A percentile compares a stretch with the other conserved stretches of the same genome.
Evolutionary conservation across 37 sponge, comb jelly and placozoan genomes (phyloP).

Genomic region (Cliona cf. orientalis): DNA sequence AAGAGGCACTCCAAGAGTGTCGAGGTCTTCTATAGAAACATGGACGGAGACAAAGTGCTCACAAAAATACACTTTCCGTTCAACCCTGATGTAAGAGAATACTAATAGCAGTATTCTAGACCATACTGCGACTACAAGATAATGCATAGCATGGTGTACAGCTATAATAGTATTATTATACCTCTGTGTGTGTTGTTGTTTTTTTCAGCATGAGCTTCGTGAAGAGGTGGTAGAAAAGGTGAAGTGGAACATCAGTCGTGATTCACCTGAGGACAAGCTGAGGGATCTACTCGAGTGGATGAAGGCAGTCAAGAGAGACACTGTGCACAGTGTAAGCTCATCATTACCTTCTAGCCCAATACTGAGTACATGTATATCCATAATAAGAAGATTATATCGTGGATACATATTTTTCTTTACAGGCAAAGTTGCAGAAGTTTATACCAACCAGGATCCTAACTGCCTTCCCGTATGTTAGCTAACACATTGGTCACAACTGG

Average conservation of each 20-base stretch:
- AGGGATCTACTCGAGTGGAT: conserved; percentile 84
- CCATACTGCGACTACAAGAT: neutral
- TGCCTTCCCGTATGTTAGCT: neutral
- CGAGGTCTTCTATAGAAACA: conserved; percentile 55
- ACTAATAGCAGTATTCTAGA: neutral
- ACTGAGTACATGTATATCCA: neutral
- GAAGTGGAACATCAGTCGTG: conserved; percentile 78
- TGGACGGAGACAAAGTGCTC: conserved; percentile 48
- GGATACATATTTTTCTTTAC: neutral
- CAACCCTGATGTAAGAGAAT: conserved; percentile 32
- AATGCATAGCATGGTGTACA: no score
- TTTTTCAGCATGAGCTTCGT: neutral
- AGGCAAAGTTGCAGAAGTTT: neutral
- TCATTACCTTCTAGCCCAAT: neutral
- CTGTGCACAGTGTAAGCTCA: conserved; percentile 52
- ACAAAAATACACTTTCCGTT: conserved; percentile 56
- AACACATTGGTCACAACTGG: neutral
- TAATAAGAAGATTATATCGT: neutral
- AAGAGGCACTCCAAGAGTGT: conserved; percentile 35
- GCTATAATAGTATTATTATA: no score
- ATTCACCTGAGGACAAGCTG: conserved; percentile 83
- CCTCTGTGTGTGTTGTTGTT: no score
- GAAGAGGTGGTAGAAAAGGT: conserved; percentile 33
- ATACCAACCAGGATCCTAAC: neutral
- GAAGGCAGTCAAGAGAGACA: conserved; percentile 69